These are phyloP conservation scores for Rallus limicola DNA, from an alignment of 2,113 vertebrate species.

Conservation along the genomic window DNA sequence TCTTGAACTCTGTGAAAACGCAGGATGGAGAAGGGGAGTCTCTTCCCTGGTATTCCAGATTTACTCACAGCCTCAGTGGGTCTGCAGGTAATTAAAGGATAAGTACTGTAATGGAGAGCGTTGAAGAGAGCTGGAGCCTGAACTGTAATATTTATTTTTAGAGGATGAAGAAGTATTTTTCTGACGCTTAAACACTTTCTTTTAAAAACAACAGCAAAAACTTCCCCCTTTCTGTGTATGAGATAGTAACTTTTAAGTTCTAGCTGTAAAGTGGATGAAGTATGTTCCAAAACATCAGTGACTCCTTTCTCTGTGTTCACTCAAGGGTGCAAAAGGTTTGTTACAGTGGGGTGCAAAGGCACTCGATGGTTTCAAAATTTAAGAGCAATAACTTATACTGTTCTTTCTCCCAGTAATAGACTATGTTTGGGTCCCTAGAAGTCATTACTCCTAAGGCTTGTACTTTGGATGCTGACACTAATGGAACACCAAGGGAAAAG, in stretches of 20 bases:
- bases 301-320: accelerated
- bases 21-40: not conserved
- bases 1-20: not conserved
- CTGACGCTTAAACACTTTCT: no score
- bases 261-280: not conserved
- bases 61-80: not conserved
- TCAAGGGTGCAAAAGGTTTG: not conserved
- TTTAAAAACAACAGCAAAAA: not conserved
- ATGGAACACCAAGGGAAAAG: not conserved
- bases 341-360: not conserved
- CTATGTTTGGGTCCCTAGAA: not conserved
- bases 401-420: not conserved
- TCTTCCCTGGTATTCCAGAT: not conserved
- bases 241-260: not conserved
- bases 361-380: not conserved
- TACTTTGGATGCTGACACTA: not conserved
- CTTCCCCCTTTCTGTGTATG: not conserved
- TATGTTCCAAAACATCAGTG: not conserved
- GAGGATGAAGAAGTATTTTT: no score
- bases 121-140: not conserved
- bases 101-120: not conserved
- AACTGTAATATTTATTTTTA: not conserved
- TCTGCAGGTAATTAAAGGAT: not conserved
- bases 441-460: not conserved
- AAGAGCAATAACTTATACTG: not conserved